Evolutionary conservation across 1,140 invertebrate species (phyloP).

Genomic region (Euglossa dilemma): DNA sequence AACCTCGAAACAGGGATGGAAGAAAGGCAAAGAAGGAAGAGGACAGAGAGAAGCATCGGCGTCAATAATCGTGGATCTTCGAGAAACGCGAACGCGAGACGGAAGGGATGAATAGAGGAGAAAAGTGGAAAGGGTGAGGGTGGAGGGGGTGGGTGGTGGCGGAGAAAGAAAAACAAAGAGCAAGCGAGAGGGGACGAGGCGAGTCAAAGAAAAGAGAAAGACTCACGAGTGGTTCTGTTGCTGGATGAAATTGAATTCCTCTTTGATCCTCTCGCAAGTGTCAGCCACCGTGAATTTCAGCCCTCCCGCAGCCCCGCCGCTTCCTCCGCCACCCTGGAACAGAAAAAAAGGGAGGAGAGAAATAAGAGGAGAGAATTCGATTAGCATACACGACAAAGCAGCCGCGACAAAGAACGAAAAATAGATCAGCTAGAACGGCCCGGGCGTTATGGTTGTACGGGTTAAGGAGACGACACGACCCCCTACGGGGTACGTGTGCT

Average conservation of each 20-base stretch:
- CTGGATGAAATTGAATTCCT: slow-evolving; percentile 99
- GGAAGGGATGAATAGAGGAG: slow-evolving; percentile 39
- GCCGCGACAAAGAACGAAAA: slow-evolving; percentile 27
- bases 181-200: slow-evolving; percentile 15
- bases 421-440: slow-evolving; percentile 4
- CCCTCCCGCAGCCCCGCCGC: slow-evolving; percentile 87
- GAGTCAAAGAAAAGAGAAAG: slow-evolving; percentile 60
- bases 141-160: background rate
- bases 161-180: slow-evolving; percentile 13
- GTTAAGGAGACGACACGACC: background rate
- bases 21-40: slow-evolving; percentile 28
- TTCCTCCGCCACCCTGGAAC: slow-evolving; percentile 93
- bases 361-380: slow-evolving; percentile 64
- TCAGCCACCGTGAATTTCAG: slow-evolving; percentile 98
- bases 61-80: slow-evolving; percentile 72
- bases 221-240: slow-evolving; percentile 99
- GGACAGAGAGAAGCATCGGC: slow-evolving; percentile 58
- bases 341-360: background rate
- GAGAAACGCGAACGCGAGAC: slow-evolving; percentile 44
- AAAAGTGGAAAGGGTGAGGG: slow-evolving; percentile 6
- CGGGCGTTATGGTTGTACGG: background rate
- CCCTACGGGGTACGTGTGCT: background rate
- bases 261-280: slow-evolving; percentile 98
- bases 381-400: slow-evolving; percentile 72
- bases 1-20: slow-evolving; percentile 12